Conservation (phyloP, 2,113 vertebrate species). For the Tenebrosternarchus preto region DNA sequence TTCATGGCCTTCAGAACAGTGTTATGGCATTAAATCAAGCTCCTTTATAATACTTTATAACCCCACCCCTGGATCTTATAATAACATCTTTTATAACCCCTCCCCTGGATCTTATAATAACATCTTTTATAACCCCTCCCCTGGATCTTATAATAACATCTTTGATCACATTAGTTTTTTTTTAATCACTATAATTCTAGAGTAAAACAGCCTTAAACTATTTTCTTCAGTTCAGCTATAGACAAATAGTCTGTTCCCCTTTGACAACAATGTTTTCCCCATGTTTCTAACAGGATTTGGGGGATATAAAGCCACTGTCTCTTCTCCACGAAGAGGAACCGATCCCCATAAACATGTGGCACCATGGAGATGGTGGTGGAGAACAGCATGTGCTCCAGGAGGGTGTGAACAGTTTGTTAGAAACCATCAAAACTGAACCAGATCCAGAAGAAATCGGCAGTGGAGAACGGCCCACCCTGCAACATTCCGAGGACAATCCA, state of each 20-base stretch:
- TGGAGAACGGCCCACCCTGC: not conserved
- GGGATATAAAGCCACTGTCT: not conserved
- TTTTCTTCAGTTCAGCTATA: no score
- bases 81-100: no score
- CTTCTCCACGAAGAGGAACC: not conserved
- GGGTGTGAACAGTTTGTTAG: not conserved
- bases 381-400: not conserved
- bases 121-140: no score
- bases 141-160: no score
- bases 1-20: no score
- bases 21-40: no score
- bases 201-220: no score
- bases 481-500: not conserved
- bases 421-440: constrained; percentile 33
- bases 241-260: not conserved
- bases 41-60: no score
- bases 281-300: constrained; percentile 5
- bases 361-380: not conserved
- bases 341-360: not conserved
- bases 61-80: no score
- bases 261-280: not conserved
- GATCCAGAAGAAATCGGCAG: not conserved
- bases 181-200: no score
- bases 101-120: no score
- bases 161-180: no score